Conservation (phyloP, 2,797 vertebrate genomes). For the Tachyglossus aculeatus region DNA sequence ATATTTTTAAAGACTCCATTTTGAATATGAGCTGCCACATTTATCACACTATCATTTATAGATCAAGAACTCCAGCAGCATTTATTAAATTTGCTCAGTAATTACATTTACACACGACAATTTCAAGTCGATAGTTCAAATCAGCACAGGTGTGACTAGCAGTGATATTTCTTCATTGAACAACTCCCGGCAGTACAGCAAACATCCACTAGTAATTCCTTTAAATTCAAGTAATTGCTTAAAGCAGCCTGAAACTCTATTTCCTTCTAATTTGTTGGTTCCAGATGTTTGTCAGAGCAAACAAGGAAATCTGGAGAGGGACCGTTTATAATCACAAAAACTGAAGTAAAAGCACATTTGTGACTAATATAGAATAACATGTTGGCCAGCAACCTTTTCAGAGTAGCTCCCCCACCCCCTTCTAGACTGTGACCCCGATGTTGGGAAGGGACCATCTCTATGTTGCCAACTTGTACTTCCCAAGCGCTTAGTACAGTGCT, state of each 20-base stretch:
- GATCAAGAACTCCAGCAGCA: constrained; percentile 30
- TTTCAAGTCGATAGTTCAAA: constrained; percentile 41
- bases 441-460: too few relatives aligned
- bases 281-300: constrained; percentile 27
- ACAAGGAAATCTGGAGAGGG: constrained; percentile 22
- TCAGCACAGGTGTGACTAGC: constrained; percentile 45
- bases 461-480: too few relatives aligned
- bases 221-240: constrained; percentile 58
- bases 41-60: constrained; percentile 22
- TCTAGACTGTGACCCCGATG: too few relatives aligned
- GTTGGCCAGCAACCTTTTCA: not conserved
- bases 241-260: constrained; percentile 11
- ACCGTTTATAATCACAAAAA: not conserved
- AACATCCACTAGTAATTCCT: constrained; percentile 27
- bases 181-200: constrained; percentile 38
- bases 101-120: constrained; percentile 55
- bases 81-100: constrained; percentile 57
- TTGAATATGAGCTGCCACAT: not conserved
- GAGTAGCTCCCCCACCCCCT: too few relatives aligned
- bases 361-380: constrained; percentile 12
- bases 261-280: constrained; percentile 31
- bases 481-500: too few relatives aligned
- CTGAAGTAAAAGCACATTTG: constrained; percentile 24
- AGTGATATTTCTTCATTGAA: constrained; percentile 31
- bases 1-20: not conserved